phyloP scores from a whole-genome alignment of 2,888 invertebrate genomes.

The Neelides folsomi region DNA sequence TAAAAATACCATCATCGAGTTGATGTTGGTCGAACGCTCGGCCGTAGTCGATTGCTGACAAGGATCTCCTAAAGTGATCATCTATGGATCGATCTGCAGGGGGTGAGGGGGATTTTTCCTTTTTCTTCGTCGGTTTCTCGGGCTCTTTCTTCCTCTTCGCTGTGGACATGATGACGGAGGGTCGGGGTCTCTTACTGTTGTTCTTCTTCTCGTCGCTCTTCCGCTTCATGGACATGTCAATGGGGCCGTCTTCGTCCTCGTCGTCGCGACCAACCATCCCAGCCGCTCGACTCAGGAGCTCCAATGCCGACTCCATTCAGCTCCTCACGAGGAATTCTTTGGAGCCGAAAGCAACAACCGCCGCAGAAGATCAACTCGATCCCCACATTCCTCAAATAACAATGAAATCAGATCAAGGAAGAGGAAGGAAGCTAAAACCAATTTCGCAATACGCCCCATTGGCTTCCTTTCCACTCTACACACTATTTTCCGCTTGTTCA shows the following conservation, averaged over 20 bases:
- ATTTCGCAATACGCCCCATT: too few species aligned
- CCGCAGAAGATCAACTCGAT: neutral
- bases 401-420: too few species aligned
- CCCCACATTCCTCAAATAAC: neutral
- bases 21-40: neutral
- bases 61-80: constrained; percentile 84
- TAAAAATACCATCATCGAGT: too few species aligned
- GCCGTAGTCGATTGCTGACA: constrained; percentile 44
- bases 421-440: too few species aligned
- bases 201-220: neutral
- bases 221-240: constrained; percentile 9
- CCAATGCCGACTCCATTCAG: constrained; percentile 57
- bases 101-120: constrained; percentile 53
- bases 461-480: too few species aligned
- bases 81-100: constrained; percentile 47
- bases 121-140: neutral
- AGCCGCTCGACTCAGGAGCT: constrained; percentile 74
- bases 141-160: neutral
- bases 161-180: constrained; percentile 10
- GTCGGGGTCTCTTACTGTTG: constrained; percentile 6
- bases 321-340: neutral
- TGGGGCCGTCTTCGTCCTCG: constrained; percentile 23
- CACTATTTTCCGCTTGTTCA: too few species aligned
- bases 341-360: neutral
- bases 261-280: constrained; percentile 58